phyloP scores from a whole-genome alignment of 2,888 invertebrate genomes.

The Oscheius myriophilus region DNA sequence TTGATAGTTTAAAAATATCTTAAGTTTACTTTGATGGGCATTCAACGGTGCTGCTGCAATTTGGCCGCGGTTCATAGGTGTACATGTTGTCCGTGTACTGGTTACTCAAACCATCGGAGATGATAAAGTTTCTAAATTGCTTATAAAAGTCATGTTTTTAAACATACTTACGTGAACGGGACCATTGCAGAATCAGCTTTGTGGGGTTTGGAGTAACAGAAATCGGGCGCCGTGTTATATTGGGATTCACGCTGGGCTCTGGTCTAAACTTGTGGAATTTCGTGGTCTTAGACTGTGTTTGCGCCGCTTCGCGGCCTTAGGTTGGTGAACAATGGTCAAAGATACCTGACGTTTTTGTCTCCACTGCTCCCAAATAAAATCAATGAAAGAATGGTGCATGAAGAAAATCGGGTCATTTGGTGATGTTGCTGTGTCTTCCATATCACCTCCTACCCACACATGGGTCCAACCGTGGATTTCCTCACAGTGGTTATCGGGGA shows the following conservation, averaged over 20 bases:
- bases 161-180: background rate
- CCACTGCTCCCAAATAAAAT: slow-evolving; percentile 4
- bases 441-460: background rate
- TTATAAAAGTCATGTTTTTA: background rate
- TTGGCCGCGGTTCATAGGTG: background rate
- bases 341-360: background rate
- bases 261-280: background rate
- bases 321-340: too few species aligned
- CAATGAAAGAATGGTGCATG: background rate
- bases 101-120: background rate
- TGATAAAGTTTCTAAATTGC: background rate
- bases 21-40: too few species aligned
- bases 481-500: background rate
- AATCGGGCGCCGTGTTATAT: background rate
- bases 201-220: background rate
- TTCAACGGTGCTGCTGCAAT: too few species aligned
- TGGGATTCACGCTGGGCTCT: background rate
- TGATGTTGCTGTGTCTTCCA: background rate
- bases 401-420: background rate
- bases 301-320: too few species aligned
- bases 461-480: background rate
- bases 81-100: background rate
- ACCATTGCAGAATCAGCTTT: background rate
- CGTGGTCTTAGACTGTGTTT: too few species aligned
- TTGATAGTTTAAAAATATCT: too few species aligned